phyloP scores from a whole-genome alignment of 1,140 invertebrate species.

The Lasioglossum baleicum region DNA sequence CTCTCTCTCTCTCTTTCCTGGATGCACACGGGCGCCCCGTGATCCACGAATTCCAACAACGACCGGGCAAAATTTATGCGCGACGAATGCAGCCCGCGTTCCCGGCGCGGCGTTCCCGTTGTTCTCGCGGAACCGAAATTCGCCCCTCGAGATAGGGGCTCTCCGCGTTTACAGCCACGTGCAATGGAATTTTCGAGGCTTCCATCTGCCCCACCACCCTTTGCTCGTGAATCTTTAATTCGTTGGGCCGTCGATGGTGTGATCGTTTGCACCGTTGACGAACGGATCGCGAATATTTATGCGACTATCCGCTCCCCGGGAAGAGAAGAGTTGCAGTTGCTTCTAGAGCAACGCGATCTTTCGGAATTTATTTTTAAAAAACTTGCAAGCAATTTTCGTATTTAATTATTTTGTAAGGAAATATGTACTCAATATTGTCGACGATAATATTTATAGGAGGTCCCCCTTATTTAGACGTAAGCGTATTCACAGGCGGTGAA shows the following conservation, averaged over 20 bases:
- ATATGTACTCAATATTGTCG: too few relatives aligned
- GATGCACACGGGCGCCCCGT: neutral
- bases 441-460: too few relatives aligned
- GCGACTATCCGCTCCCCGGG: neutral
- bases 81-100: conserved; percentile 7
- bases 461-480: too few relatives aligned
- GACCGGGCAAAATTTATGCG: conserved; percentile 21
- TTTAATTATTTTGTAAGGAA: too few relatives aligned
- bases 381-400: too few relatives aligned
- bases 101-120: conserved; percentile 19
- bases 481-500: too few relatives aligned
- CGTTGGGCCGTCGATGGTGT: neutral
- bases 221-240: neutral
- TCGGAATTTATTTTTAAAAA: too few relatives aligned
- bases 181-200: conserved; percentile 3
- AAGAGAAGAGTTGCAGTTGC: neutral
- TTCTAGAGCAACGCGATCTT: too few relatives aligned
- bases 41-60: conserved; percentile 25
- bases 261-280: neutral
- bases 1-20: too few relatives aligned
- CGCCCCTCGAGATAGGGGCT: neutral
- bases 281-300: conserved; percentile 3
- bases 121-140: neutral
- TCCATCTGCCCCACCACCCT: neutral
- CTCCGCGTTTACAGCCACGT: neutral